Base-by-base conservation (phyloP, 2,113 vertebrate genomes). In the Notiomystis cincta region DNA sequence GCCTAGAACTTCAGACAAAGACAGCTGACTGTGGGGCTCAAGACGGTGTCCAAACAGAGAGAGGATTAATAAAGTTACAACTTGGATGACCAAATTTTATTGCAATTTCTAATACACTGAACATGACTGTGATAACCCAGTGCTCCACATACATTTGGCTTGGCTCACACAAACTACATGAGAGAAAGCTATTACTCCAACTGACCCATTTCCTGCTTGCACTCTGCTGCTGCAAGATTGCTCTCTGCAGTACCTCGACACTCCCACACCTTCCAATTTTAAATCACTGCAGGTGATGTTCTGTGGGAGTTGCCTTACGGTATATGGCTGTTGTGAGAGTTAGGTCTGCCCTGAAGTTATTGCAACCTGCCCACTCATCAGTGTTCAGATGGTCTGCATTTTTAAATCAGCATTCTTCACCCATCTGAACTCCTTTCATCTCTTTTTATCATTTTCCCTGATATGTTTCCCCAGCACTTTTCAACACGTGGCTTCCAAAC, bases 401-500 rank as follows among this genome's bases (percentile, higher is more conserved):
- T 95, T 84, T 62, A 78, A 92, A 87, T 50, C 70, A 66, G 76
- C 82, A 44, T 92, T 96, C 80, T 90, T 86, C 22, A 23, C 37
- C 61, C 33, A 8, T 90, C 42, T 96, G 76, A 87, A 83, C 28
- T 42, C 50, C 88, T 92, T 88, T 92, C 66, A 81, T 93, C 81
- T 45, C 37, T 87, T 82, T 77, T 72, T 80, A 89, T 53, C 90
- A 87, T 89, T 89, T 86, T 85, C 38, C 66, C 54, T 61, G 40
- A 71, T 91, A 82, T 70, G n/a, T 73, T 89, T 93, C 67, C 76
- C 90, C 72, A 92, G 93, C 76, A 51, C 76, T 95, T 96, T 93
- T 93, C 86, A 96, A 96, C 80, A 96, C 62, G 40, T 96, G 93
- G 85, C 72, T 96, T 93, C 95, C 90, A 96, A 96, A 96, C 61